Evolutionary conservation across 2,888 invertebrate genomes (phyloP).

Genomic region (Drosophila mettleri): DNA sequence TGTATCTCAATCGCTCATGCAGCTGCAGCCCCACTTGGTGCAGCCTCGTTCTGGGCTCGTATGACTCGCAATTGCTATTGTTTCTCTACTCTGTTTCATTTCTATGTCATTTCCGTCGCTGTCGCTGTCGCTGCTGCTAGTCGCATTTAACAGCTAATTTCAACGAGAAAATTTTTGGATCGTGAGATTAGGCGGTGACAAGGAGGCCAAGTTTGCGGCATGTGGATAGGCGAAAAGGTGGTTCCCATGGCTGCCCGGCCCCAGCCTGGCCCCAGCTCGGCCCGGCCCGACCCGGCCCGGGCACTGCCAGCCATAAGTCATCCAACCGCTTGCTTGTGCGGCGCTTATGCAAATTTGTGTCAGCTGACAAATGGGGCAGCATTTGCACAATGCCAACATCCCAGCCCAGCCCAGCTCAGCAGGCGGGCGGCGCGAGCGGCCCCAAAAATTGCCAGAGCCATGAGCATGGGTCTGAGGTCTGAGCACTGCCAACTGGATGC

Average conservation of each 20-base stretch:
- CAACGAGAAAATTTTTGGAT: constrained; percentile 74
- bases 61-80: constrained; percentile 58
- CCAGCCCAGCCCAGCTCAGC: no score
- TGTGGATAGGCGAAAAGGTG: constrained; percentile 6
- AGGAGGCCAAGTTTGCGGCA: constrained; percentile 49
- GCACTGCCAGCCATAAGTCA: constrained; percentile 74
- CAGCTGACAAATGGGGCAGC: constrained; percentile 84
- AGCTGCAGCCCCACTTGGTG: not conserved
- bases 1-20: constrained; percentile 45
- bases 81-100: constrained; percentile 78
- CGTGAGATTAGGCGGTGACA: constrained; percentile 73
- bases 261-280: not conserved
- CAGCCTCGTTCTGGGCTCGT: constrained; percentile 28
- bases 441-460: not conserved
- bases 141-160: constrained; percentile 79
- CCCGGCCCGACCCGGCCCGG: not conserved
- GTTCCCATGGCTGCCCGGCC: not conserved
- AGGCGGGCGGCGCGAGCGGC: no score
- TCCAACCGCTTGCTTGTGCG: constrained; percentile 75
- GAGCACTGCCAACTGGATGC: constrained; percentile 18
- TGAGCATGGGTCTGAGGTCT: constrained; percentile 7
- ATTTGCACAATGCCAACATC: constrained; percentile 75
- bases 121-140: constrained; percentile 29
- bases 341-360: constrained; percentile 84
- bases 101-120: constrained; percentile 76